Base-by-base conservation (phyloP, 2,888 invertebrate species). In the Xestia sexstrigata region DNA sequence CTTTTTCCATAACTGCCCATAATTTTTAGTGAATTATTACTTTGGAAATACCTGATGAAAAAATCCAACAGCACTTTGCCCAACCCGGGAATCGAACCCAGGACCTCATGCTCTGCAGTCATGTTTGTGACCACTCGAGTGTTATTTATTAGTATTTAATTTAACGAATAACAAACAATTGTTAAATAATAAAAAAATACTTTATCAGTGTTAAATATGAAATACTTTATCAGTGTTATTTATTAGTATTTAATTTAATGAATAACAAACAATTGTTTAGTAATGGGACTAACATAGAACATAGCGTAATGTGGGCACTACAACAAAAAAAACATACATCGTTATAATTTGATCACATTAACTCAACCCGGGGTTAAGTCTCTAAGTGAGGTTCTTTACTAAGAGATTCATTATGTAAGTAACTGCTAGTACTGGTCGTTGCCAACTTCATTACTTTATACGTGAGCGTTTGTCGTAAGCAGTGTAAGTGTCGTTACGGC, bases 381-480 rank as follows among this genome's bases (percentile, higher is more conserved):
- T n/a, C 55, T 55, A 55, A n/a, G 49, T 3, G 4, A 35, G 35
- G 35, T 35, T 2, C 35, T 35, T 35, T 35, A 35, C 35, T 35
- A 35, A 35, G 3, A 2, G 49, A 9, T 45, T 26, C 15, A 58
- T 58, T 58, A 26, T 8, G 2, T 58, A 3, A 58, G 58, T 26
- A 26, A 20, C 7, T 39, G 45, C 20, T 30, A n/a, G 13, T 20
- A n/a, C 30, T 42, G 26, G 26, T 69, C 35, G 70, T 52, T 78
- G 76, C 62, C 49, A 69, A 26, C 58, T 58, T 58, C 13, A 26
- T 55, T 55, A 77, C 20, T 79, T 13, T 26, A 70, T 52, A 69
- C 52, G 52, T 58, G 62, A 70, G 17, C 49, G 13, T 35, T 60
- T 45, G 15, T 52, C 39, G 8, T 39, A 26, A 55, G 55, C 20